These are phyloP conservation scores for Labeo catla DNA, from an alignment of 2,113 vertebrate species.

Conservation along the genomic window DNA sequence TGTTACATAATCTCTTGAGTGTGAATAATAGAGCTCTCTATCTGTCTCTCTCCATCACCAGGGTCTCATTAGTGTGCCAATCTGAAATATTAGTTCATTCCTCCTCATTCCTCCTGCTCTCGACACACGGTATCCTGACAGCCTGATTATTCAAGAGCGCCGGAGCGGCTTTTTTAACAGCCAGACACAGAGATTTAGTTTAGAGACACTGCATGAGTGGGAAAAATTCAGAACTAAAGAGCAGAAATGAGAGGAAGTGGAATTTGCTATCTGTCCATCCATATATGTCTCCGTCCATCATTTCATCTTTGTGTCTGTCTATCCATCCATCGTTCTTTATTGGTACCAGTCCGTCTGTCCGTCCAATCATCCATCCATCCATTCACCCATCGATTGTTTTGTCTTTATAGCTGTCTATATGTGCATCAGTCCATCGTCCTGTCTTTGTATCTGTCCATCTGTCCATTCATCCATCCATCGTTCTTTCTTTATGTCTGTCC, in stretches of 20 bases:
- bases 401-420: too few relatives aligned
- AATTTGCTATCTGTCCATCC: not conserved
- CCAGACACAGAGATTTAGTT: constrained; percentile 2
- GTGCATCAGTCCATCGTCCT: not conserved
- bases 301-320: not conserved
- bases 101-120: not conserved
- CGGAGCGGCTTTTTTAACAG: not conserved
- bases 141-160: not conserved
- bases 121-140: not conserved
- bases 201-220: not conserved
- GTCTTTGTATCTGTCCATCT: not conserved
- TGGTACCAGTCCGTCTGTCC: too few relatives aligned
- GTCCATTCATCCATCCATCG: not conserved
- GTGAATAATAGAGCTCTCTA: constrained; percentile 46
- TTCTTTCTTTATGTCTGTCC: not conserved
- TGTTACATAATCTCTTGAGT: constrained; percentile 49
- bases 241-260: not conserved
- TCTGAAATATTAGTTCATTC: constrained; percentile 10
- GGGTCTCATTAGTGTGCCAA: not conserved
- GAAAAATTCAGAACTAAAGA: not conserved
- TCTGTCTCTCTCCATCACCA: not conserved
- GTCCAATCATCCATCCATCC: too few relatives aligned
- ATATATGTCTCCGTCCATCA: not conserved
- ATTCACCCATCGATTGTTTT: too few relatives aligned
- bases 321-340: not conserved